Percentiles rank a stretch among this genome's conserved stretches.
phyloP scores from a whole-genome alignment of 2,888 invertebrate species.

The Euplexia lucipara region DNA sequence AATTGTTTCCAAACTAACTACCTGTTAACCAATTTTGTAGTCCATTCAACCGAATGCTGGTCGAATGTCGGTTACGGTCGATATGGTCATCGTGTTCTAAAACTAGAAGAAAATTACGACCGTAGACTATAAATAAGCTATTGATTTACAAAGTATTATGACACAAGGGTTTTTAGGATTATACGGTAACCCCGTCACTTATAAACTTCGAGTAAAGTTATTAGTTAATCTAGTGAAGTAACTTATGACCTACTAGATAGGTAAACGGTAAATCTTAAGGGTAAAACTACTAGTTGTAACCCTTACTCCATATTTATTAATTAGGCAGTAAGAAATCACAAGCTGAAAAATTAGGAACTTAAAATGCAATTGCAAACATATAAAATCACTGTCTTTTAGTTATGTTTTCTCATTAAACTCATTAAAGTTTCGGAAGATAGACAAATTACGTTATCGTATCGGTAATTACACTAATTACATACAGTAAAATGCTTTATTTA shows the following conservation, averaged over 20 bases:
- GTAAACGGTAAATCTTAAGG: too few species aligned
- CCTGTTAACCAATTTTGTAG: conserved; percentile 51
- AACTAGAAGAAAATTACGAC: not conserved
- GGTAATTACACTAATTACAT: conserved; percentile 22
- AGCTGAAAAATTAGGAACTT: not conserved
- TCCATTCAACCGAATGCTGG: conserved; percentile 11
- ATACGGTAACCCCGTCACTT: not conserved
- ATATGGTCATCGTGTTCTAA: not conserved
- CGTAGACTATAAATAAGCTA: not conserved
- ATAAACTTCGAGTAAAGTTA: too few species aligned
- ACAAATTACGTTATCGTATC: conserved; percentile 23
- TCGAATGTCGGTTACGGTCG: conserved; percentile 18
- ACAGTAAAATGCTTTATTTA: conserved; percentile 19
- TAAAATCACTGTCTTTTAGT: conserved; percentile 2
- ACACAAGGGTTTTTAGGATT: conserved; percentile 2
- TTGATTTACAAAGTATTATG: not conserved
- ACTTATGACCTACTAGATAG: too few species aligned
- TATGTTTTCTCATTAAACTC: conserved; percentile 22
- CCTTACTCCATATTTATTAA: too few species aligned
- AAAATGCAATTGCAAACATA: conserved; percentile 4
- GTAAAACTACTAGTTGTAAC: too few species aligned
- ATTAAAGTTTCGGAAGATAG: conserved; percentile 29
- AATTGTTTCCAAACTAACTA: conserved; percentile 44
- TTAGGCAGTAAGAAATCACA: not conserved
- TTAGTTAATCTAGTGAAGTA: too few species aligned